Evolutionary conservation across 2,797 vertebrate genomes (phyloP), one percentile per base, ranked within the genome.

Genomic region (Chromobotia macracanthus): DNA sequence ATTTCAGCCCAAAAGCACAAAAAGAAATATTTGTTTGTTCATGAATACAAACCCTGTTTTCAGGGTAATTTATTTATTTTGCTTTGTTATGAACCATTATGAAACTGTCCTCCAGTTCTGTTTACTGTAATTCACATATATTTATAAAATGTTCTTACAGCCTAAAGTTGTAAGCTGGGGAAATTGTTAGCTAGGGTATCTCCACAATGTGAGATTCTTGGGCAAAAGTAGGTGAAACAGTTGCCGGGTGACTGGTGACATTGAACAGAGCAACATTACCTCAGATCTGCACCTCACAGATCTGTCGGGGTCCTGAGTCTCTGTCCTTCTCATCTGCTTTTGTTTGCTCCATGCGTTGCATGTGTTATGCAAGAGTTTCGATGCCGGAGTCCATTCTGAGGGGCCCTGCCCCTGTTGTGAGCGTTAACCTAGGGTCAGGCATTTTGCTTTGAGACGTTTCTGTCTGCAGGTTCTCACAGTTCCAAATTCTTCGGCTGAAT

Each of bases 391-490:
- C 66, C 58, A 25, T 60, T 84, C 28, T 23, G 21, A 50, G 48
- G 31, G 68, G 76, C 77, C 75, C 55, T 60, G 68, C 35, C 31
- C n/a, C 74, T 65, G 68, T 72, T n/a, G 31, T 81, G 75, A 80
- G 80, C 72, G 71, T 67, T 72, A 66, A 55, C 3, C 51, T 0
- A 9, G 58, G 75, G 83, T 86, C 73, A 83, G 25, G 80, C 73
- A 64, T 68, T 77, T 60, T 31, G 31, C 31, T 31, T 31, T 51
- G 69, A 80, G 81, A 84, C 25, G 51, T 76, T 80, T 81, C 51
- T 25, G 44, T 81, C 23, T 44, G 6, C 61, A 35, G 31, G 78
- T 86, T 86, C 87, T 85, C 84, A 87, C 80, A 84, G 80, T 48
- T 53, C 51, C 5, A 31, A n/a, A 67, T 82, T 75, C 63, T 74